phyloP scores from a whole-genome alignment of 2,113 vertebrate species.

The Indri indri region DNA sequence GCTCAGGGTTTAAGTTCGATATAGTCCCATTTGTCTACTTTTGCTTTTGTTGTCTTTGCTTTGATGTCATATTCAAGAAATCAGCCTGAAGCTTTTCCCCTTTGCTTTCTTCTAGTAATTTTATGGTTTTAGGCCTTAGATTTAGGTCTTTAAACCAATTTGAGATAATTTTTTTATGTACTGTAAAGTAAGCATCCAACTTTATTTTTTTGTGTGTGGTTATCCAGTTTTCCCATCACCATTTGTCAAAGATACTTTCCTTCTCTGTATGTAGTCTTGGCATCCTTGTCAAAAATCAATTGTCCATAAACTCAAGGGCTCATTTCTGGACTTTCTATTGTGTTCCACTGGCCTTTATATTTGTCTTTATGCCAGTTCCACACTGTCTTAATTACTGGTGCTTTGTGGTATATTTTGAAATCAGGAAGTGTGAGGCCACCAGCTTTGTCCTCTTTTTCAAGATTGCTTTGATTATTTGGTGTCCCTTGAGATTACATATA shows the following conservation, averaged over 20 bases:
- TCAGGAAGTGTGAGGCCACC: neutral
- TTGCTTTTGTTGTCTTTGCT: neutral
- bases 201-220: neutral
- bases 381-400: neutral
- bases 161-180: neutral
- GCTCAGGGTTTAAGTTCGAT: neutral
- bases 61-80: neutral
- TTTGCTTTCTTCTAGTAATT: neutral
- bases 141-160: neutral
- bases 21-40: neutral
- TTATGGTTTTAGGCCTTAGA: neutral
- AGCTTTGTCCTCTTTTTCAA: neutral
- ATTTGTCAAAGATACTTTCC: neutral
- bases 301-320: neutral
- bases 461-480: neutral
- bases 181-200: neutral
- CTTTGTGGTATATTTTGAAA: neutral
- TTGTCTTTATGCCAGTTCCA: neutral
- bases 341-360: neutral
- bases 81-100: neutral
- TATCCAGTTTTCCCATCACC: neutral
- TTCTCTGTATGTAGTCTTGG: neutral
- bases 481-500: neutral
- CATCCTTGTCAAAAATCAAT: neutral
- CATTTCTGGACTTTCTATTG: neutral